Evolutionary conservation across 2,113 vertebrate species (phyloP), one percentile per base, ranked within the genome.

Genomic region (Microcebus jonahi): DNA sequence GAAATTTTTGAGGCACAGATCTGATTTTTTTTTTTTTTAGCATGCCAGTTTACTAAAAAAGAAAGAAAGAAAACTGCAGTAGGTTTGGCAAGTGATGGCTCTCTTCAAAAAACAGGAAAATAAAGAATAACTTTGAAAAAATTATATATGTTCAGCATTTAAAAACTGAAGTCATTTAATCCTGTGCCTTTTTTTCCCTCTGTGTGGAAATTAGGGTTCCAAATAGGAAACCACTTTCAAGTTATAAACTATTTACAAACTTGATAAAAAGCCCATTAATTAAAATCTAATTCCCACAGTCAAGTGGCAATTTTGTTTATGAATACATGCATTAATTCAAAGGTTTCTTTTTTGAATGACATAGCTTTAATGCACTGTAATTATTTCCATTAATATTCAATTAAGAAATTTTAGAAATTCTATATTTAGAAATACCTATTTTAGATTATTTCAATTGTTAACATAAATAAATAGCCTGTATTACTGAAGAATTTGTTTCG

Each of bases 331-430:
- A 85, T 94, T 76, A 91, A 90, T 95, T 93, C n/a, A 92, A 87
- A 88, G 0, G 7, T 93, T 97, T 94, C 21, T 39, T 39, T 94
- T 91, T 85, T 59, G 39, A 94, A 65, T 87, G 48, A 48, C 25
- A 42, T 50, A 90, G 8, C 36, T 89, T 34, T 93, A 94, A 83
- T 89, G 17, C 73, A 73, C 34, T 77, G 1, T 86, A n/a, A 79
- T 95, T 83, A 76, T 84, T 96, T 96, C 29, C 39, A 20, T 91
- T 95, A 95, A 34, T 91, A 91, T 23, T 50, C 31, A 76, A n/a
- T 85, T 92, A 85, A 83, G 79, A 96, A 96, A 91, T 70, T 48
- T 50, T 23, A 93, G 55, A 94, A 82, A 71, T 95, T 95, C 75
- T 91, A 6, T 84, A 84, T 93, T 91, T 94, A 34, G 45, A 96